Conservation (phyloP, 2,888 invertebrate species). For the Agriopis leucophaearia region DNA sequence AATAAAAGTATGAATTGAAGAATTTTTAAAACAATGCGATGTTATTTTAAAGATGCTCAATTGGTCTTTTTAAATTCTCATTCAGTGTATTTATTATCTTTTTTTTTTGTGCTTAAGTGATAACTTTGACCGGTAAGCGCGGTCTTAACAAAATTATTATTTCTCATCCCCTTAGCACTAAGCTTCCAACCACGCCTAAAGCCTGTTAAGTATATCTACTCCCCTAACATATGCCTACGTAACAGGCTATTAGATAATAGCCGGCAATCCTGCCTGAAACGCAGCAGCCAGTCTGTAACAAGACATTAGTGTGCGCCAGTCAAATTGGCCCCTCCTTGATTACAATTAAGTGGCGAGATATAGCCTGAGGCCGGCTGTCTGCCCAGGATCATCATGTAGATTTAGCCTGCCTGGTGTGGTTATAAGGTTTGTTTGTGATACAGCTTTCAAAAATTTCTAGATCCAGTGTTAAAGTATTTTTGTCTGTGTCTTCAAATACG, state of each 20-base stretch:
- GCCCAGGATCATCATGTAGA: slow-evolving; percentile 62
- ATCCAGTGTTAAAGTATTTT: background rate
- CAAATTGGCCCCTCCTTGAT: slow-evolving; percentile 74
- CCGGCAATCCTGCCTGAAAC: slow-evolving; percentile 37
- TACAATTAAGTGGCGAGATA: slow-evolving; percentile 74
- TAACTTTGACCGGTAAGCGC: too few species aligned
- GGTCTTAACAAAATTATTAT: background rate
- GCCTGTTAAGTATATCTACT: slow-evolving; percentile 9
- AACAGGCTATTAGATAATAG: slow-evolving; percentile 51
- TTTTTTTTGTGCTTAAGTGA: background rate
- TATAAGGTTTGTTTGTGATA: background rate
- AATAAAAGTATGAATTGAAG: too few species aligned
- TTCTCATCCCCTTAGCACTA: background rate
- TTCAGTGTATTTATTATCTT: too few species aligned
- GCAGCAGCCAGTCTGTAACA: slow-evolving; percentile 54
- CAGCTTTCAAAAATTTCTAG: slow-evolving; percentile 4
- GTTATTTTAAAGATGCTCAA: too few species aligned
- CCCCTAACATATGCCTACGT: slow-evolving; percentile 14
- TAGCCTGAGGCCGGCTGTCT: slow-evolving; percentile 63
- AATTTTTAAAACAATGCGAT: too few species aligned
- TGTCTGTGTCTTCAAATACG: too few species aligned
- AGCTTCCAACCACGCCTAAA: slow-evolving; percentile 11
- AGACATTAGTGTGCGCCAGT: slow-evolving; percentile 67
- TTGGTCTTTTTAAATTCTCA: too few species aligned
- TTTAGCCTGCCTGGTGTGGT: slow-evolving; percentile 44